A percentile compares a stretch with the other conserved stretches of the same genome.
Conservation (phyloP, 2,113 vertebrate genomes). For the Sphaerodactylus townsendi region DNA sequence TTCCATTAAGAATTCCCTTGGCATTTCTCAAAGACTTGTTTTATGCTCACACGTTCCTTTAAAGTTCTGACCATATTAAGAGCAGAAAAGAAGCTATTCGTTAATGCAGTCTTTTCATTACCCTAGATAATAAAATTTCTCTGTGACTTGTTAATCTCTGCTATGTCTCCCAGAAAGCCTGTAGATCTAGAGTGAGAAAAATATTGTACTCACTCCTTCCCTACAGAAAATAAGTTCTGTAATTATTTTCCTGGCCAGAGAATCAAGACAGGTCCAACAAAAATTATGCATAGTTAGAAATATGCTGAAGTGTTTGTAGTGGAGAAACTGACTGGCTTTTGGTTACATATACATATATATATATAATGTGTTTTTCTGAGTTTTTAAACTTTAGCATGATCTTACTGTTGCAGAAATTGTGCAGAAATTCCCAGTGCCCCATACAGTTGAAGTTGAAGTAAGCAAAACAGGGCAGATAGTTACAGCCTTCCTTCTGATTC, state of each 20-base stretch:
- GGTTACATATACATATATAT: constrained; percentile 39
- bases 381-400: constrained; percentile 41
- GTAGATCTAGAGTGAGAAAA: constrained; percentile 52
- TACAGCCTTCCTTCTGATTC: constrained; percentile 35
- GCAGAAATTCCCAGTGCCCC: constrained; percentile 58
- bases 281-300: constrained; percentile 65
- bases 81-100: constrained; percentile 47
- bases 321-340: constrained; percentile 68
- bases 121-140: constrained; percentile 47
- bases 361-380: constrained; percentile 35
- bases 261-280: constrained; percentile 68
- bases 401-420: constrained; percentile 58
- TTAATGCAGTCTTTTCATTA: constrained; percentile 46
- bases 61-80: constrained; percentile 59
- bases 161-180: constrained; percentile 60
- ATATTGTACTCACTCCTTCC: constrained; percentile 48
- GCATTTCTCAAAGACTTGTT: constrained; percentile 47
- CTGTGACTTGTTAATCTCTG: constrained; percentile 55
- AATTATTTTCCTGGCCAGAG: constrained; percentile 69
- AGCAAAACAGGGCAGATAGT: constrained; percentile 49
- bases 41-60: constrained; percentile 61
- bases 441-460: constrained; percentile 39
- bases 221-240: constrained; percentile 44
- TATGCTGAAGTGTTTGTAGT: constrained; percentile 67
- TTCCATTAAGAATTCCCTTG: constrained; percentile 60